Evolutionary conservation across 2,113 vertebrate species (phyloP).

Genomic region (Apteryx owenii): DNA sequence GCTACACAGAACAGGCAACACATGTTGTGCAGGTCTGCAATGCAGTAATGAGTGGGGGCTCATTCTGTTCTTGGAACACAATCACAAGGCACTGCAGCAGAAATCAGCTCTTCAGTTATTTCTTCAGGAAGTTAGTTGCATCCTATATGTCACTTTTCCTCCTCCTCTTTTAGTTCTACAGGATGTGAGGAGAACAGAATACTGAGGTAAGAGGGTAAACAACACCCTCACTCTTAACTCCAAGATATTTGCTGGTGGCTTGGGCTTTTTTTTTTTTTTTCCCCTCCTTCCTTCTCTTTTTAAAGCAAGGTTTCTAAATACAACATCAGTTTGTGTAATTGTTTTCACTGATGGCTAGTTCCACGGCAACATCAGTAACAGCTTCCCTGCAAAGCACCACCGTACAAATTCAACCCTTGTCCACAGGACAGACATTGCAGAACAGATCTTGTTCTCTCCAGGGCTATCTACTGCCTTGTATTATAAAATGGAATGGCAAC

Average conservation of each 20-base stretch:
- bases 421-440: not conserved
- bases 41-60: not conserved
- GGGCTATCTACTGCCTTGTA: not conserved
- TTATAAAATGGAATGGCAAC: not conserved
- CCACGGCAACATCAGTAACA: not conserved
- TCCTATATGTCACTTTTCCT: not conserved
- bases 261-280: not conserved
- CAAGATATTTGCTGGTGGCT: not conserved
- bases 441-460: not conserved
- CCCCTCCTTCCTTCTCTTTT: no score
- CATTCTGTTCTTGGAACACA: not conserved
- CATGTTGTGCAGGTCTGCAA: not conserved
- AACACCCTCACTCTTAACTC: not conserved
- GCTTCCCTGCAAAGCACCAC: not conserved
- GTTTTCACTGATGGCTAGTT: not conserved
- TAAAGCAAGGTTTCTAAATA: not conserved
- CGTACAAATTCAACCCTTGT: not conserved
- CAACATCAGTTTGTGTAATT: not conserved
- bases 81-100: not conserved
- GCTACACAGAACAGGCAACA: not conserved
- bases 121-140: not conserved
- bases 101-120: not conserved
- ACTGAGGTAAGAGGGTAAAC: not conserved
- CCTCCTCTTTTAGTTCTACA: not conserved
- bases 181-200: not conserved